A percentile compares a stretch with the other conserved stretches of the same genome.
phyloP scores from a whole-genome alignment of 2,888 invertebrate genomes.

The Drosophila kanekoi region DNA sequence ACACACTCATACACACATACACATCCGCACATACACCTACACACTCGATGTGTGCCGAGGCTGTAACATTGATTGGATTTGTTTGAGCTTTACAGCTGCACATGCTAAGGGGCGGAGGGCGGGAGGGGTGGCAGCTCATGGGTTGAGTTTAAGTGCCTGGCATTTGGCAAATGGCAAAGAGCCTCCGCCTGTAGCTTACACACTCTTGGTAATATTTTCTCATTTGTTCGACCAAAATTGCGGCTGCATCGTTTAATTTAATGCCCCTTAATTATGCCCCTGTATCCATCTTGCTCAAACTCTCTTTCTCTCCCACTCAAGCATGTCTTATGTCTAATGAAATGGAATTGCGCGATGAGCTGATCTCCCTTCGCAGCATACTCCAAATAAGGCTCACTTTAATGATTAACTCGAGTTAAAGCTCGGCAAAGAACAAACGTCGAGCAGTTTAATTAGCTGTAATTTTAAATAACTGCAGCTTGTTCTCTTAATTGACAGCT shows the following conservation, averaged over 20 bases:
- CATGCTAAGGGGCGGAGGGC: not conserved
- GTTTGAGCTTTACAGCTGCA: slow-evolving; percentile 59
- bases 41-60: slow-evolving; percentile 15
- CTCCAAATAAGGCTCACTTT: not conserved
- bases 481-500: slow-evolving; percentile 7
- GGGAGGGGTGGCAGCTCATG: slow-evolving; percentile 1
- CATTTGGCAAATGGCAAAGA: slow-evolving; percentile 71
- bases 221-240: slow-evolving; percentile 67
- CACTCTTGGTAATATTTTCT: slow-evolving; percentile 53
- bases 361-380: not conserved
- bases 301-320: not conserved
- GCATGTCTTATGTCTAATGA: slow-evolving; percentile 23
- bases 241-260: slow-evolving; percentile 60
- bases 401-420: slow-evolving; percentile 4
- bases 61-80: slow-evolving; percentile 77
- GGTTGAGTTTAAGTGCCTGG: slow-evolving; percentile 64
- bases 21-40: slow-evolving; percentile 12
- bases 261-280: slow-evolving; percentile 49
- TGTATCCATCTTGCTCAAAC: slow-evolving; percentile 15
- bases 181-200: slow-evolving; percentile 25
- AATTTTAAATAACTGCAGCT: slow-evolving; percentile 3
- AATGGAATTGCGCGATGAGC: slow-evolving; percentile 30
- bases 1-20: slow-evolving; percentile 18
- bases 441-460: slow-evolving; percentile 3
- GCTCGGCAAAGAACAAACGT: not conserved